Evolutionary conservation across 2,888 invertebrate genomes (phyloP).

Genomic region (Lasioglossum pauxillum): DNA sequence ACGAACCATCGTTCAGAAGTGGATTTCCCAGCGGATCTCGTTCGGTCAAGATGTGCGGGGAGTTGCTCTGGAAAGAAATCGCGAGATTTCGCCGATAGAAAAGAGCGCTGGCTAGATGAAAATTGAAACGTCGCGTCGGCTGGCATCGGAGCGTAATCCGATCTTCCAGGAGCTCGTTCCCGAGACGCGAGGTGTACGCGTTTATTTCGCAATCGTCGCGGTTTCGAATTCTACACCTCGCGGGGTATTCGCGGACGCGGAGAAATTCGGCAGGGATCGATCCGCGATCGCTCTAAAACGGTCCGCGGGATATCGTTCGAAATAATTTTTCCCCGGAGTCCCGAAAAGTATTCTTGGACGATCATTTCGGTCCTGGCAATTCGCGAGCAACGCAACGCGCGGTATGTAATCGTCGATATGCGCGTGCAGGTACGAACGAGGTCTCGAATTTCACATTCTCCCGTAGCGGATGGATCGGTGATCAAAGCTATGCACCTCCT

Average conservation of each 20-base stretch:
- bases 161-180: constrained; percentile 52
- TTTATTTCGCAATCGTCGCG: constrained; percentile 40
- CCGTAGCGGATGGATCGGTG: not conserved
- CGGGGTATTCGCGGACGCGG: not conserved
- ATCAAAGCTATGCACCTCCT: not conserved
- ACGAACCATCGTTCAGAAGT: not conserved
- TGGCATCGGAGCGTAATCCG: constrained; percentile 48
- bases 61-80: not conserved
- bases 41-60: not conserved
- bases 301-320: not conserved
- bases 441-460: not conserved
- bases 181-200: constrained; percentile 19
- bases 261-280: not conserved
- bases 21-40: not conserved
- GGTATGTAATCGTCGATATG: not conserved
- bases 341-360: constrained; percentile 38
- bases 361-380: constrained; percentile 10
- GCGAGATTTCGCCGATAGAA: constrained; percentile 11
- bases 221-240: not conserved
- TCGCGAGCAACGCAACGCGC: not conserved
- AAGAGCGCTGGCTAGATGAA: constrained; percentile 37
- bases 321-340: not conserved
- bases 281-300: constrained; percentile 5
- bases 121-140: constrained; percentile 51
- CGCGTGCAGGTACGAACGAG: not conserved